A percentile compares a stretch with the other conserved stretches of the same genome.
Evolutionary conservation across 2,797 vertebrate species (phyloP).

Genomic region (Anguilla pacifica): DNA sequence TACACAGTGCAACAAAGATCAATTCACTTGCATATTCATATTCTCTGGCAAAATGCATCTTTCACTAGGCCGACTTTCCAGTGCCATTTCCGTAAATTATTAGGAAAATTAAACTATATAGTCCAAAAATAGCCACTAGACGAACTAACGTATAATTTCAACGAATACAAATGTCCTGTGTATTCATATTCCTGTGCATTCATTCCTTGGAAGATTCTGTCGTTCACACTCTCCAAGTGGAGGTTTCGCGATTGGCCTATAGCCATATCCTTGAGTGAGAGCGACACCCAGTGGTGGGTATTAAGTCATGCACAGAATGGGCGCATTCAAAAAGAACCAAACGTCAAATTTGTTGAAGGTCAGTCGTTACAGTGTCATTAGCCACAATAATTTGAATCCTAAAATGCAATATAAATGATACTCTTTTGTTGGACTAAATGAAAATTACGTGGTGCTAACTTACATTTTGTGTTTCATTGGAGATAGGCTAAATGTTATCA

Average conservation of each 20-base stretch:
- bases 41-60: background rate
- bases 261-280: background rate
- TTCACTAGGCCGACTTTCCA: background rate
- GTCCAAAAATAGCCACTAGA: background rate
- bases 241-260: background rate
- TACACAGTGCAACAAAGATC: background rate
- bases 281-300: constrained; percentile 11
- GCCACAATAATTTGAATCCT: background rate
- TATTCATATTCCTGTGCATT: background rate
- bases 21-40: background rate
- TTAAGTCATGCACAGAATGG: background rate
- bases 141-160: background rate
- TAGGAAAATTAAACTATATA: background rate
- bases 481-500: background rate
- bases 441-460: background rate
- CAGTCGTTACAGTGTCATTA: background rate
- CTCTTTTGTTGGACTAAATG: background rate
- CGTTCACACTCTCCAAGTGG: background rate
- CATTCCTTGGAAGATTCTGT: background rate
- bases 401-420: background rate
- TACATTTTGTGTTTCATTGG: background rate
- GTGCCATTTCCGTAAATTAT: background rate
- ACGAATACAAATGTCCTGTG: background rate
- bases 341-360: background rate
- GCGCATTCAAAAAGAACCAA: background rate